These are phyloP conservation scores for Myrmecophaga tridactyla DNA, from an alignment of 2,113 vertebrate genomes.

Conservation along the genomic window DNA sequence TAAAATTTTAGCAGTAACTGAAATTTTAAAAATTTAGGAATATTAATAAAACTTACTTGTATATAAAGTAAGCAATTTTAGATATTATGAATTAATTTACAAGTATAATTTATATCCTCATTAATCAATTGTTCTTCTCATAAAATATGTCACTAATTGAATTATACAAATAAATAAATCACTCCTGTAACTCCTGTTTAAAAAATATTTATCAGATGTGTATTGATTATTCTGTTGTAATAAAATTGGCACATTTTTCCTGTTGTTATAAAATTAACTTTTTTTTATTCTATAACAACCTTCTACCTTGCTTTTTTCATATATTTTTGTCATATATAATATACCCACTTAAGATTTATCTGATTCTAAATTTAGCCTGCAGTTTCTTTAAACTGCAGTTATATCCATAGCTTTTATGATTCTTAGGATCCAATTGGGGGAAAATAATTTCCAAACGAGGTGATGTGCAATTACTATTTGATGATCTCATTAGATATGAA, in stretches of 20 bases:
- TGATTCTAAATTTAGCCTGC: not conserved
- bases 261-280: not conserved
- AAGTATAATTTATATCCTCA: not conserved
- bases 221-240: not conserved
- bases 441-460: not conserved
- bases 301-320: not conserved
- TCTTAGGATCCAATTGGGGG: not conserved
- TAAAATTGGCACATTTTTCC: not conserved
- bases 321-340: not conserved
- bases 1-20: not conserved
- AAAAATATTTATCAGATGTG: not conserved
- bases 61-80: not conserved
- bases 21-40: slow-evolving; percentile 10
- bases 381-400: not conserved
- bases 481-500: not conserved
- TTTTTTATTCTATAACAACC: not conserved
- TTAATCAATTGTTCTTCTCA: not conserved
- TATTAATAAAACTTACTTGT: not conserved
- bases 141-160: not conserved
- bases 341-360: not conserved
- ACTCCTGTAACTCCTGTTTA: not conserved
- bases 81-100: not conserved
- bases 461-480: not conserved
- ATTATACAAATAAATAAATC: not conserved
- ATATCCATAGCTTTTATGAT: not conserved